Base-by-base conservation (phyloP, 2,888 invertebrate genomes). In the Ochlodes sylvanus region DNA sequence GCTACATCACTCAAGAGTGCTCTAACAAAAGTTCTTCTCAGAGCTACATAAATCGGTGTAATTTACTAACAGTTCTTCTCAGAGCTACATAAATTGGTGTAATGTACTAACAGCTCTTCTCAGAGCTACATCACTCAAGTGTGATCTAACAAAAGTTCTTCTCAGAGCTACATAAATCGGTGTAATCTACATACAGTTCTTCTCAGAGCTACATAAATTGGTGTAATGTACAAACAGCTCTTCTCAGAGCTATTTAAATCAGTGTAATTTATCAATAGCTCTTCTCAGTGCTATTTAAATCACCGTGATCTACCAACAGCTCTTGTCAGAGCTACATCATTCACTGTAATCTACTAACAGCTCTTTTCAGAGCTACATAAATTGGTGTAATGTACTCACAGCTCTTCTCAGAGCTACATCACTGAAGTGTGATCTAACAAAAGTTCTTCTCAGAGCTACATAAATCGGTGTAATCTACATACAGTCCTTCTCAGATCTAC, bases 21-120 rank as follows among this genome's bases (percentile, higher is more conserved):
- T 32, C 3, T 68, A 70, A 60, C 47, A 68, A 47, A 50, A 21
- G 73, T 54, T 50, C 69, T 75, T 73, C 54, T 71, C 60, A 73
- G 70, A 60, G 69, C 72, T 52, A 67, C 19, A 7, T 54, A 15
- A 68, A 9, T 60, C 32, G 65, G 60, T 64, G 64, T 64, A 42
- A 32, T 32, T 5, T 32, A 32, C 32, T 6, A 32, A 32, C 32
- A 32, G 32, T 5, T 32, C 32, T 32, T 32, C 32, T 32, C 4
- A 32, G 32, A 32, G 3, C 32, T 32, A 32, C 32, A 32, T 32
- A n/a, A 32, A 32, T 32, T 6, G 6, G 32, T 32, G 32, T 32
- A 32, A 32, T 6, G 4, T 32, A 32, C 32, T 6, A 32, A 32
- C 6, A 50, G 17, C 52, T 27, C 62, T 70, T 62, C 17, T 63